Conservation (phyloP, 2,113 vertebrate genomes). For the Hyperopisus bebe region DNA sequence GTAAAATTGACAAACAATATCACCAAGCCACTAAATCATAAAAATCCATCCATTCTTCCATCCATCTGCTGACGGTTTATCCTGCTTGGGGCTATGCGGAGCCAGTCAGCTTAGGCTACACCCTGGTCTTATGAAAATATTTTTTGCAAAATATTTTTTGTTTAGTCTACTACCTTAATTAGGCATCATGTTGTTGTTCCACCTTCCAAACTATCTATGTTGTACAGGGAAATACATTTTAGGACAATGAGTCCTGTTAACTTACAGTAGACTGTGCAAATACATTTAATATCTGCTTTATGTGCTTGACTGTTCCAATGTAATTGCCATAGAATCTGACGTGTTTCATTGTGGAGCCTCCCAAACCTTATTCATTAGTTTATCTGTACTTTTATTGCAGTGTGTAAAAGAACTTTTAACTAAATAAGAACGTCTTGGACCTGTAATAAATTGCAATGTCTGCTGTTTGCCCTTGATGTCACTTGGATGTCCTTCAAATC, state of each 20-base stretch:
- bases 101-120: neutral
- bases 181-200: neutral
- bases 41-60: neutral
- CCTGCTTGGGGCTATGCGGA: neutral
- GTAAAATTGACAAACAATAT: neutral
- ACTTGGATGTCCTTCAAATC: neutral
- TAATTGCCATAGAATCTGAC: neutral
- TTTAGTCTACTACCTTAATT: neutral
- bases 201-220: neutral
- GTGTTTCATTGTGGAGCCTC: neutral
- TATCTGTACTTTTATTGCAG: neutral
- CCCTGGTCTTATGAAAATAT: neutral
- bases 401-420: neutral
- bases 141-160: neutral
- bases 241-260: neutral
- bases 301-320: neutral
- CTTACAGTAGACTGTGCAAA: neutral
- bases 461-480: neutral
- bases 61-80: neutral
- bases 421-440: neutral
- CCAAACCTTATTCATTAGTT: neutral
- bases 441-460: neutral
- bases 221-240: neutral
- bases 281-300: neutral
- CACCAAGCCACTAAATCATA: neutral